A percentile compares a stretch with the other conserved stretches of the same genome.
Conservation (phyloP, 2,888 invertebrate species). For the Meganola albula region DNA sequence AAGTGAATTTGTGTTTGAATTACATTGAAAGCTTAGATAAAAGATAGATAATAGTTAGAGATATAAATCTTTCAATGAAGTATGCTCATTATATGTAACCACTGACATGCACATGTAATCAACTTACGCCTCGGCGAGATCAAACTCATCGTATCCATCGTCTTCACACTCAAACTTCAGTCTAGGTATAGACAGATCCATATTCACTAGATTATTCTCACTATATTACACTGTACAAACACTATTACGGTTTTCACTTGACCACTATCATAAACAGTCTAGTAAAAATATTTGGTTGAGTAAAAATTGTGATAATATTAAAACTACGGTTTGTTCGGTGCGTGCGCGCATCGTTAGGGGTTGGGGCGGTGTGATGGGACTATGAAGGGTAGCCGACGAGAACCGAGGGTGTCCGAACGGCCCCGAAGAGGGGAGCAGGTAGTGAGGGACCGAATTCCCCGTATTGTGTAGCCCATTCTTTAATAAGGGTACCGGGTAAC, state of each 20-base stretch:
- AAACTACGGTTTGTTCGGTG: constrained; percentile 24
- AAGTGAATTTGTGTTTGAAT: too few species aligned
- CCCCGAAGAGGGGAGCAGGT: constrained; percentile 41
- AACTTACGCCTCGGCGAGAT: constrained; percentile 35
- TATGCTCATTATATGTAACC: too few species aligned
- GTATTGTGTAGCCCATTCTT: constrained; percentile 44
- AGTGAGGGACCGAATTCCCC: constrained; percentile 57
- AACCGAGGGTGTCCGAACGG: constrained; percentile 17
- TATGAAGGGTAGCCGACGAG: constrained; percentile 24
- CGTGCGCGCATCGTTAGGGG: constrained; percentile 59
- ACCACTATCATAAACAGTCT: constrained; percentile 37
- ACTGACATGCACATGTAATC: constrained; percentile 4
- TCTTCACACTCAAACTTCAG: constrained; percentile 53
- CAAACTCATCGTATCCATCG: constrained; percentile 48
- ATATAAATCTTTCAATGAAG: too few species aligned
- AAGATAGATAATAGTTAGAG: too few species aligned
- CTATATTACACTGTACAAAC: constrained; percentile 37
- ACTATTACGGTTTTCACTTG: constrained; percentile 5
- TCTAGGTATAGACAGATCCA: constrained; percentile 65
- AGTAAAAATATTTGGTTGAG: constrained; percentile 25
- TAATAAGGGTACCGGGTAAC: constrained; percentile 33
- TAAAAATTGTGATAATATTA: constrained; percentile 15
- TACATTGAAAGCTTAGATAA: too few species aligned
- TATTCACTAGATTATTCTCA: constrained; percentile 34
- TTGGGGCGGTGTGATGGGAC: constrained; percentile 46